Conservation (phyloP, 2,888 invertebrate species). For the Julus scanicus region DNA sequence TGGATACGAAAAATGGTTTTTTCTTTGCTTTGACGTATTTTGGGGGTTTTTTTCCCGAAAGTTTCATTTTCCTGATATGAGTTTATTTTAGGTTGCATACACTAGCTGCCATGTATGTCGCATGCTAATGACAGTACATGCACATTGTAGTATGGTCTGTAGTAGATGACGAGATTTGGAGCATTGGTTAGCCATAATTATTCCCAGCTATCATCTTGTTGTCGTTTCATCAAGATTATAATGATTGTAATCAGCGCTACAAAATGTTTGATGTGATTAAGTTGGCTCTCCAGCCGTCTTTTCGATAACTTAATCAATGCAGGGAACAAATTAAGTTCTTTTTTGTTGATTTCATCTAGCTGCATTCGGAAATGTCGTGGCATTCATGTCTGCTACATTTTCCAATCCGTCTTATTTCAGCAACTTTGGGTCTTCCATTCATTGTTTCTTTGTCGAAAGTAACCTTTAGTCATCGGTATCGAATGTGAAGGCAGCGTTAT, state of each 20-base stretch:
- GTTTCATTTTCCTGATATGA: no score
- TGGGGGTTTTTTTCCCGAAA: no score
- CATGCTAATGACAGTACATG: no score
- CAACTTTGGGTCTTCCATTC: slow-evolving; percentile 20
- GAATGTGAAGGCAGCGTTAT: slow-evolving; percentile 10
- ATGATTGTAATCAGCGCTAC: neutral
- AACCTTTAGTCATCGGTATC: slow-evolving; percentile 17
- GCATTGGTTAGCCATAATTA: no score
- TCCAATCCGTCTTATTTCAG: neutral
- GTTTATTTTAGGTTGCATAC: no score
- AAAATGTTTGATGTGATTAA: neutral
- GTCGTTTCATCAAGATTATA: neutral
- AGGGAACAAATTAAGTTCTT: neutral
- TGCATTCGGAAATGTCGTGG: neutral
- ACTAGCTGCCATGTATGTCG: no score
- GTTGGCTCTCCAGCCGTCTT: neutral
- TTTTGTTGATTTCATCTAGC: neutral
- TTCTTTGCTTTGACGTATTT: no score
- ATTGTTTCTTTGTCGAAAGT: neutral
- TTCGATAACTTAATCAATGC: neutral
- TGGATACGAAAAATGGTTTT: no score
- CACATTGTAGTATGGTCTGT: no score
- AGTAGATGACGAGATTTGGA: no score
- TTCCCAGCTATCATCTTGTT: neutral
- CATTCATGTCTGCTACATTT: neutral